Evolutionary conservation across 2,888 invertebrate species (phyloP), one percentile per base, ranked within the genome.

Genomic region (Cordilura impudica): DNA sequence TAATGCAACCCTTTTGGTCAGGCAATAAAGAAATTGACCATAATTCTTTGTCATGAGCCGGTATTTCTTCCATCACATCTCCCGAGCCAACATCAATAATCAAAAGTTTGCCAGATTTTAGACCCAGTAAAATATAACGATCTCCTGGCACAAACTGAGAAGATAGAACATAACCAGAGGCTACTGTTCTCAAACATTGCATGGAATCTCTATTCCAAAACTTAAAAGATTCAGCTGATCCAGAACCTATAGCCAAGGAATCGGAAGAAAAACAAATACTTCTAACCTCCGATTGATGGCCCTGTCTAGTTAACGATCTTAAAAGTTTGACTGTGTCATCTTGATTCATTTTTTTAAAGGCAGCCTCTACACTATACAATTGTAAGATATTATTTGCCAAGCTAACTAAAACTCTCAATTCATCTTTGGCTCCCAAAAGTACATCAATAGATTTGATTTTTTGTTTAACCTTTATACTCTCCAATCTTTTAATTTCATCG

Each of bases 221-320:
- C 91, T 99, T 98, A 35, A 98, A 91, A 6, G 95, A 93, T 83
- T 98, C 97, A 0, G 93, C 95, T 81, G 97, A 95, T 0, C 95
- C 97, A 0, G 98, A 96, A 1, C 95, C 92, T 74, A 98, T 92
- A 1, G 96, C 96, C 75, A 96, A 91, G 86, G 95, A 96, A 89
- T 98, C 98, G 1, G 96, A 96, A 87, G 97, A 97, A 87, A 99
- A 97, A 67, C 94, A 93, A 19, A 99, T 91, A 19, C 95, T 93
- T 60, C 97, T 92, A 5, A 98, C 95, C 86, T 98, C 97, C 53
- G 95, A 95, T 71, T 96, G 94, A 90, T 99, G 99, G 0, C 98
- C 98, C 12, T 94, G 93, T 78, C 91, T 91, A 0, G 91, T 91
- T 53, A 97, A 91, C 66, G 93, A 93, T 77, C 95, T 92, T 14